phyloP scores from a whole-genome alignment of 2,797 vertebrate species.

The Anguilla marmorata region DNA sequence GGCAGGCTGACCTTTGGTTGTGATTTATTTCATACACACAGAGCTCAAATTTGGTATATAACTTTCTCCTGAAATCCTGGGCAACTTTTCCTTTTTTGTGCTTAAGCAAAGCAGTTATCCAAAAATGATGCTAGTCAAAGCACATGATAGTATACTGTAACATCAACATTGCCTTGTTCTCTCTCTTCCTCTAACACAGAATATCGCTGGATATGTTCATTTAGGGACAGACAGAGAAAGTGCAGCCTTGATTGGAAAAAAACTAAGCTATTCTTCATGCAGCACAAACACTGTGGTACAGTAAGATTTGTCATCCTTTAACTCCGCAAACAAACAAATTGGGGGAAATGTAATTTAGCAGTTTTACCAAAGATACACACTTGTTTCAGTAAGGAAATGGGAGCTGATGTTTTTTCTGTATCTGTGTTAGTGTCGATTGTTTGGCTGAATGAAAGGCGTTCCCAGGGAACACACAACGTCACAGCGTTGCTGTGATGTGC shows the following conservation, averaged over 20 bases:
- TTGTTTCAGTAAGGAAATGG: constrained; percentile 72
- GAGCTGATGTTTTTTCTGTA: constrained; percentile 35
- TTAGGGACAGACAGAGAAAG: constrained; percentile 45
- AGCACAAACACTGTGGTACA: constrained; percentile 78
- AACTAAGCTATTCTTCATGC: constrained; percentile 56
- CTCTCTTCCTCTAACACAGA: neutral
- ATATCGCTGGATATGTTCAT: neutral
- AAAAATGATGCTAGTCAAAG: neutral
- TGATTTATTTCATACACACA: constrained; percentile 1
- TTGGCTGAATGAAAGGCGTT: neutral
- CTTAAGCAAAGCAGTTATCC: neutral
- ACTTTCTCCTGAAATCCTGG: neutral
- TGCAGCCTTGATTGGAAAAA: constrained; percentile 39
- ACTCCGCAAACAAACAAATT: constrained; percentile 47
- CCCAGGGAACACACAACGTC: neutral
- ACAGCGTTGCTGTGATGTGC: neutral
- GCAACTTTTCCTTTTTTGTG: neutral
- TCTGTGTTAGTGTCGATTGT: neutral
- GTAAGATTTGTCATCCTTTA: constrained; percentile 59
- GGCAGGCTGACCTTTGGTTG: constrained; percentile 9
- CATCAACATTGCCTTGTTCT: constrained; percentile 28
- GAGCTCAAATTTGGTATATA: constrained; percentile 19
- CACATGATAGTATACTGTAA: constrained; percentile 14
- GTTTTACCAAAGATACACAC: constrained; percentile 87
- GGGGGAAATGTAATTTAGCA: constrained; percentile 48